A percentile compares a stretch with the other conserved stretches of the same genome.
Conservation (phyloP, 2,888 invertebrate species). For the Xestia rhomboidea region DNA sequence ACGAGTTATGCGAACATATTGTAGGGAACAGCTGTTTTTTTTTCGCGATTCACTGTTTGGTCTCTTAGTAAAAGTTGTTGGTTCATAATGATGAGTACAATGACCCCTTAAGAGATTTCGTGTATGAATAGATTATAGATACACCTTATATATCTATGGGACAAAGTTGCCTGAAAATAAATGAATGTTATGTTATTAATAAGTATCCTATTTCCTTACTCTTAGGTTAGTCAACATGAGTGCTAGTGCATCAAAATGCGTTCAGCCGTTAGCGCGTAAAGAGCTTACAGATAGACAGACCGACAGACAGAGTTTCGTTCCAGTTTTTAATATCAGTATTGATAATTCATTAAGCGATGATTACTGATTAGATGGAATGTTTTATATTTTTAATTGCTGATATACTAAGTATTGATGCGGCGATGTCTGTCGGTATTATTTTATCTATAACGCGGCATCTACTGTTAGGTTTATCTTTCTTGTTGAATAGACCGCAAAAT, state of each 20-base stretch:
- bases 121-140: too few species aligned
- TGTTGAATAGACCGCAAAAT: conserved; percentile 20
- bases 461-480: conserved; percentile 42
- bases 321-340: background rate
- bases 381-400: conserved; percentile 24
- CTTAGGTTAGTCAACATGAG: background rate
- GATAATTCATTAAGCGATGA: conserved; percentile 1
- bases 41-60: too few species aligned
- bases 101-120: too few species aligned
- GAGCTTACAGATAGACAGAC: background rate
- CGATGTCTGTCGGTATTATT: conserved; percentile 12
- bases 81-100: too few species aligned
- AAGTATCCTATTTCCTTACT: too few species aligned
- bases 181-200: too few species aligned
- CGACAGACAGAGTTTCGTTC: background rate
- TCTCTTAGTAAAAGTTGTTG: too few species aligned
- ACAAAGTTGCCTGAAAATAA: too few species aligned
- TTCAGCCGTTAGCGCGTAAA: background rate
- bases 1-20: too few species aligned
- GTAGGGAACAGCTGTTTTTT: too few species aligned
- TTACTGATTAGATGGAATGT: conserved; percentile 33
- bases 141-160: too few species aligned
- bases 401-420: conserved; percentile 14
- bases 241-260: background rate
- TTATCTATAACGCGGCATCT: conserved; percentile 40